phyloP scores from a whole-genome alignment of 2,797 vertebrate genomes.

The Ispidina lecontei region DNA sequence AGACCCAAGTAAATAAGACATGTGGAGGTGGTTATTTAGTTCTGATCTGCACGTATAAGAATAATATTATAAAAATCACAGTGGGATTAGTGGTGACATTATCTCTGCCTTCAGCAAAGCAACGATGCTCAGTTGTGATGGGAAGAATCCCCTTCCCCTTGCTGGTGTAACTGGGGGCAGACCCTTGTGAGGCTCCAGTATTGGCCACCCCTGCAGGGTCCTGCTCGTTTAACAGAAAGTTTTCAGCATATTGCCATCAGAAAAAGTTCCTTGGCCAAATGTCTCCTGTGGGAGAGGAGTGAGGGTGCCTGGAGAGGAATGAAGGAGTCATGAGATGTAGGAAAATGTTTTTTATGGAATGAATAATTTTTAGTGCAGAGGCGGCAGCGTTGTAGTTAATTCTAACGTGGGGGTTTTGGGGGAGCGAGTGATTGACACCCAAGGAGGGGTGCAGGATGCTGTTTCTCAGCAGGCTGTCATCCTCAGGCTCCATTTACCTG shows the following conservation, averaged over 20 bases:
- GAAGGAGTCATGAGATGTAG: not conserved
- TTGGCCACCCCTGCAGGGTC: not conserved
- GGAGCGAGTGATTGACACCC: not conserved
- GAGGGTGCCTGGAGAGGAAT: conserved; percentile 5
- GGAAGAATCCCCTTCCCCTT: not conserved
- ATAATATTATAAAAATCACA: not conserved
- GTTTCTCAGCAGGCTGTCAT: not conserved
- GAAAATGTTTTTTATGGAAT: conserved; percentile 25
- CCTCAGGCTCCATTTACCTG: not conserved
- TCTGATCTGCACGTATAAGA: not conserved
- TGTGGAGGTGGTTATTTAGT: not conserved
- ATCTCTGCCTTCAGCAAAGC: not conserved
- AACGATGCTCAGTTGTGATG: accelerated
- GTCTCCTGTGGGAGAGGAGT: not conserved
- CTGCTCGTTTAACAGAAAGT: not conserved
- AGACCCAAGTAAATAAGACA: not conserved
- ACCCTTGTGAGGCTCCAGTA: not conserved
- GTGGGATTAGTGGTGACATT: not conserved
- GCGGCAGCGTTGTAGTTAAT: not conserved
- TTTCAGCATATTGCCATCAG: not conserved
- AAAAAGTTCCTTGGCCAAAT: not conserved
- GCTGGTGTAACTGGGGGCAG: accelerated
- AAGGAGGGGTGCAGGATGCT: not conserved
- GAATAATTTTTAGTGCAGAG: conserved; percentile 1
- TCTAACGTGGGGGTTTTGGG: not conserved